phyloP scores from a whole-genome alignment of 2,888 invertebrate species.

The Tortricodes alternella region DNA sequence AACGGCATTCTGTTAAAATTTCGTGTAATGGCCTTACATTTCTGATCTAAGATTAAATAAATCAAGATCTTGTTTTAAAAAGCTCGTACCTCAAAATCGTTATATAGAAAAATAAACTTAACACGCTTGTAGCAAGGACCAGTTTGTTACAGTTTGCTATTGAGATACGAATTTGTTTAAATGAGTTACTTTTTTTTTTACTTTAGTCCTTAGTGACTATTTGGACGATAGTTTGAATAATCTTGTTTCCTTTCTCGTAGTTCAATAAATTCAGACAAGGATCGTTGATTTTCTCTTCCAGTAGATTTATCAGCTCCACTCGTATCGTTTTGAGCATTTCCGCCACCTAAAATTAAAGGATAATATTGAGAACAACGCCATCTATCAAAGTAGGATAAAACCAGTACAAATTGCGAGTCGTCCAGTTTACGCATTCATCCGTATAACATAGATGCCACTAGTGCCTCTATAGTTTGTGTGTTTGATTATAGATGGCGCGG shows the following conservation, averaged over 20 bases:
- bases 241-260: conserved; percentile 88
- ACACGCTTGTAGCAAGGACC: too few relatives aligned
- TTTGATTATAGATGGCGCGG: background rate
- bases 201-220: conserved; percentile 83
- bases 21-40: too few relatives aligned
- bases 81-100: too few relatives aligned
- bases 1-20: too few relatives aligned
- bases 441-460: background rate
- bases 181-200: background rate
- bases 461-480: background rate
- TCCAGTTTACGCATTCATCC: background rate
- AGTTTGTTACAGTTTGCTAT: too few relatives aligned
- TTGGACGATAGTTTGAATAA: conserved; percentile 89
- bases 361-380: conserved; percentile 27
- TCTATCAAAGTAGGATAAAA: conserved; percentile 1
- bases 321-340: conserved; percentile 91
- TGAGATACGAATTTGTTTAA: too few relatives aligned
- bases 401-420: too few relatives aligned
- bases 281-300: conserved; percentile 93
- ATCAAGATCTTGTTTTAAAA: too few relatives aligned
- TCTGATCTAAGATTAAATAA: too few relatives aligned
- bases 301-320: conserved; percentile 87
- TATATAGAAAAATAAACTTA: too few relatives aligned
- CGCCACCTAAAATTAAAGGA: conserved; percentile 84
- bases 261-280: conserved; percentile 89